Base-by-base conservation (phyloP, 2,888 invertebrate species). In the Lathronympha strigana region DNA sequence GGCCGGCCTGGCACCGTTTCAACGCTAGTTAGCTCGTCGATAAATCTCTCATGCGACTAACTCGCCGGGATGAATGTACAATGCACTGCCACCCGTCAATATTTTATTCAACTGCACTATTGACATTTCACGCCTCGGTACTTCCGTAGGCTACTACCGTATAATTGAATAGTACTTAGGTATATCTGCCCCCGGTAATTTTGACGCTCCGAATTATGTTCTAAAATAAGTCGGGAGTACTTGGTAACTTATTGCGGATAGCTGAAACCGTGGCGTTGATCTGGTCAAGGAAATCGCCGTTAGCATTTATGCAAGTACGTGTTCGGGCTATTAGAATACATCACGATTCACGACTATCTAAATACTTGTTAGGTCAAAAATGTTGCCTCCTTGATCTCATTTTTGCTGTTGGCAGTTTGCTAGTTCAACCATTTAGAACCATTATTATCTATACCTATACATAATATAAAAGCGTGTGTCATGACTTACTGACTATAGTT, bases 21-120 rank as follows among this genome's bases (percentile, higher is more conserved):
- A 76, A 77, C 72, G 68, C 67, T 69, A 70, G 67, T 71, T 61
- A 69, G 66, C 64, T 67, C 69, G 62, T 64, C 72, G 67, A 76
- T 75, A 71, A 71, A 74, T 77, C 70, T 73, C 63, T 19, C 54
- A 38, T 60, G 64, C 64, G 64, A 66, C 70, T 67, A 66, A 69
- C 70, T 69, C 61, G 67, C 68, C 66, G 62, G 71, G 68, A 73
- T 71, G 68, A 73, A 72, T 71, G 72, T 70, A 63, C 58, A 63
- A 60, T 64, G 50, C 64, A 61, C 53, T 53, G 49, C 61, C 31
- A 61, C 61, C 57, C 36, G 57, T 64, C 64, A 57, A 45, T 61
- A 54, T 53, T 64, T 53, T 64, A 64, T 64, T 28, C 49, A 57
- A 19, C 33, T 63, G 40, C 40, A 23, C 47, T 15, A 55, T 63